phyloP scores from a whole-genome alignment of 2,113 vertebrate species.

The Pseudorasbora parva region DNA sequence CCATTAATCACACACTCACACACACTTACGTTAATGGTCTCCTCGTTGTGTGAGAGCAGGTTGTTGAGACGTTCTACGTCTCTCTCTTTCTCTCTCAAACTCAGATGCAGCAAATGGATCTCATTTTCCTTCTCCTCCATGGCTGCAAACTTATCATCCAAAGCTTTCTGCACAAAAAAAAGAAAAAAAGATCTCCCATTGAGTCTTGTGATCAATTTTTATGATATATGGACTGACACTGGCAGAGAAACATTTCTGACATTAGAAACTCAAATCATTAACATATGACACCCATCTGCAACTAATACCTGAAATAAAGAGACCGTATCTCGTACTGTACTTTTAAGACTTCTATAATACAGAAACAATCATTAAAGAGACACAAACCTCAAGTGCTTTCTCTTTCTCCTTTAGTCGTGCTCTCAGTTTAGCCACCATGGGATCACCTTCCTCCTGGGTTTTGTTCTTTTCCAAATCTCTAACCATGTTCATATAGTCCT shows the following conservation, averaged over 20 bases:
- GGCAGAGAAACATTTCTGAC: neutral
- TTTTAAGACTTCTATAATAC: neutral
- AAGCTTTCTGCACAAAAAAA: conserved; percentile 68
- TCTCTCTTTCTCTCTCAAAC: conserved; percentile 77
- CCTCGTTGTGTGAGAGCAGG: conserved; percentile 75
- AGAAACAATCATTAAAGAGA: neutral
- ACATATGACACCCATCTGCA: neutral
- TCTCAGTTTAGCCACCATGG: conserved; percentile 74
- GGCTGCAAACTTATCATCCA: conserved; percentile 78
- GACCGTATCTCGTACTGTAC: neutral
- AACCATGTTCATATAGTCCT: conserved; percentile 80
- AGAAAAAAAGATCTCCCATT: neutral
- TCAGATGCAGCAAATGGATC: conserved; percentile 77
- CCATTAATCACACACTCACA: neutral
- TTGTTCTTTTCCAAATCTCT: conserved; percentile 73
- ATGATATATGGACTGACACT: neutral
- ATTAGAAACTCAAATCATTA: neutral
- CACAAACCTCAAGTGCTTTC: conserved; percentile 74
- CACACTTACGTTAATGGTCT: conserved; percentile 75
- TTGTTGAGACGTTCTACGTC: conserved; percentile 78
- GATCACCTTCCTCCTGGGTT: conserved; percentile 71
- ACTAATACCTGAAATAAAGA: neutral
- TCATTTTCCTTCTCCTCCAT: conserved; percentile 82
- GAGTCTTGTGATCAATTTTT: neutral
- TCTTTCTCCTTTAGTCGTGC: conserved; percentile 79